Evolutionary conservation across 2,113 vertebrate species (phyloP).

Genomic region (mouse (Mus musculus)): GRCm39 chr14:48461001-48461500

Average conservation of each 20-base stretch:
- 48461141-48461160: not conserved
- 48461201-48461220: too few relatives aligned
- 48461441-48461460: too few relatives aligned
- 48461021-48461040: not conserved
- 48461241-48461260: not conserved
- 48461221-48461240: too few relatives aligned
- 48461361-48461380: not conserved
- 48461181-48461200: too few relatives aligned
- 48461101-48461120: not conserved
- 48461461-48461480: not conserved
- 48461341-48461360: not conserved
- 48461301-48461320: not conserved
- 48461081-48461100: not conserved
- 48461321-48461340: not conserved
- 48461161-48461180: not conserved
- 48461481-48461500: not conserved
- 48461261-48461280: not conserved
- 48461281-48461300: not conserved
- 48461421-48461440: not conserved
- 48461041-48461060: not conserved
- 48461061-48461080: not conserved
- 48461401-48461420: not conserved
- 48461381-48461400: not conserved
- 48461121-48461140: slow-evolving; percentile 8
- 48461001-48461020: slow-evolving; percentile 11